These are phyloP conservation scores for Miichthys miiuy DNA, from an alignment of 2,797 vertebrate species.

Conservation along the genomic window DNA sequence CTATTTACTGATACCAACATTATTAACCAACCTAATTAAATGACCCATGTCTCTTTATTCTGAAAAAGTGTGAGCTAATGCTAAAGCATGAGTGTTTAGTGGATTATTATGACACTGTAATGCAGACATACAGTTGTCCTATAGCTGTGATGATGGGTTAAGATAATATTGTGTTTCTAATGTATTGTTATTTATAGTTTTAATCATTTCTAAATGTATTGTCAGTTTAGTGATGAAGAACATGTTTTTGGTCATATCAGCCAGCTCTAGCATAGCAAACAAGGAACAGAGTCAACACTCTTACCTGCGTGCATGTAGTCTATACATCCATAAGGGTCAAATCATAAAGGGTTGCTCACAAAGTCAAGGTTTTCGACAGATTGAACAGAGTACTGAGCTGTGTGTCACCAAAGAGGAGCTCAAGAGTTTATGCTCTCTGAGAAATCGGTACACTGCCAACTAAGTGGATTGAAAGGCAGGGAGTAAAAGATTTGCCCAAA, in stretches of 20 bases:
- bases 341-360: slow-evolving; percentile 2
- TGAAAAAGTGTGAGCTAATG: not conserved
- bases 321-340: slow-evolving; percentile 23
- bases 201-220: not conserved
- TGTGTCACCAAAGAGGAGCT: not conserved
- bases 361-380: slow-evolving; percentile 14
- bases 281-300: not conserved
- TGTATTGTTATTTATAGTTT: not conserved
- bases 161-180: not conserved
- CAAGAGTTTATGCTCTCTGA: slow-evolving; percentile 1
- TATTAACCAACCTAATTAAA: not conserved
- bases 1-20: not conserved
- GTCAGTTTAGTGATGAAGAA: not conserved
- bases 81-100: not conserved
- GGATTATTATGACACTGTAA: not conserved
- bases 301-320: slow-evolving; percentile 23
- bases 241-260: not conserved
- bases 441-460: slow-evolving; percentile 21
- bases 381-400: not conserved
- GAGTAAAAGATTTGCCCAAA: not conserved
- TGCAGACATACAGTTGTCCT: not conserved
- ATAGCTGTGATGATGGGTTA: not conserved
- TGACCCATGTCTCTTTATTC: not conserved
- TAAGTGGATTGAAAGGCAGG: not conserved
- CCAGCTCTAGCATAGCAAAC: not conserved